phyloP scores from a whole-genome alignment of 2,113 vertebrate species.

The Strix aluco region DNA sequence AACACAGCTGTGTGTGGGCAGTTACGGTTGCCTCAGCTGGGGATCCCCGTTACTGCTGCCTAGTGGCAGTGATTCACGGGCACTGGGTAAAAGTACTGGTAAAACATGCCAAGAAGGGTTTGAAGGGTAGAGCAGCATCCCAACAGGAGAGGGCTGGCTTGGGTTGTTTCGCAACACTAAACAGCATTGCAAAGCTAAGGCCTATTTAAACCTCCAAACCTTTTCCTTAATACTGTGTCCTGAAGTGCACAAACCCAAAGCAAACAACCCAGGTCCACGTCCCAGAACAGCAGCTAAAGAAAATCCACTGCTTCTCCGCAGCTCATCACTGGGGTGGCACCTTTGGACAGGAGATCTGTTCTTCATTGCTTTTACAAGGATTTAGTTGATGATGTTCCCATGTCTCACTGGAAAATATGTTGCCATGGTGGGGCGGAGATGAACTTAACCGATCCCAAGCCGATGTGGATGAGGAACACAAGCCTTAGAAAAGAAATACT shows the following conservation, averaged over 20 bases:
- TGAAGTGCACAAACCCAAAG: constrained; percentile 14
- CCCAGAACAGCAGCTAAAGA: background rate
- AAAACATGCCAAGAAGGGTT: background rate
- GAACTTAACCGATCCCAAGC: background rate
- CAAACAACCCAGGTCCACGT: background rate
- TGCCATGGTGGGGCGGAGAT: background rate
- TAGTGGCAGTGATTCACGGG: background rate
- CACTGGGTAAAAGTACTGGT: background rate
- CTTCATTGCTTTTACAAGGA: background rate
- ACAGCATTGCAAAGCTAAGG: background rate
- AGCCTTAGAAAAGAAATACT: background rate
- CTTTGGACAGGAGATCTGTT: background rate
- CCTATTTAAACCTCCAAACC: background rate
- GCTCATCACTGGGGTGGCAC: background rate
- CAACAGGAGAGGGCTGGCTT: background rate
- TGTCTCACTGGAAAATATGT: background rate
- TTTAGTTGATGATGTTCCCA: background rate
- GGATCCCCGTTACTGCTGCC: background rate
- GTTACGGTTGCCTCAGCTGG: rapidly evolving
- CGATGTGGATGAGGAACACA: background rate
- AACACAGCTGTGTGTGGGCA: background rate
- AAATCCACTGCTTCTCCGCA: background rate
- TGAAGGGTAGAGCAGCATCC: background rate
- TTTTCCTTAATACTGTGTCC: background rate
- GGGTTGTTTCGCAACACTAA: background rate